Percentiles rank a stretch among this genome's conserved stretches.
Conservation (phyloP, 2,113 vertebrate species). For the Paradisaea rubra region DNA sequence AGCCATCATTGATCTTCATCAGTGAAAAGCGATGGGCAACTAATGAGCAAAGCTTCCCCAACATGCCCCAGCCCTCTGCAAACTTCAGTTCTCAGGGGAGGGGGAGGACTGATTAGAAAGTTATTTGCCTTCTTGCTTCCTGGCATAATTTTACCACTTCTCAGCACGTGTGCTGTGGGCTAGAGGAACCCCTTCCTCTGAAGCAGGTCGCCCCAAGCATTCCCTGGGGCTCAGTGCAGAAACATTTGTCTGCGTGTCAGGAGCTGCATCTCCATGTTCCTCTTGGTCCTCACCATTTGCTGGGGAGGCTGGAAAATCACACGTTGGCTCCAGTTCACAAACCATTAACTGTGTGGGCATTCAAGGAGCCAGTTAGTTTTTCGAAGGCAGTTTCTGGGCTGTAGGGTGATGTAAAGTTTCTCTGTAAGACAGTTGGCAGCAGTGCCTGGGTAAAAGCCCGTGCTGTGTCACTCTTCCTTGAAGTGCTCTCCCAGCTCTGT, state of each 20-base stretch:
- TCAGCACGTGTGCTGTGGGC: background rate
- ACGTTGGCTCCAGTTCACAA: background rate
- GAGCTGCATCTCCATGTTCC: background rate
- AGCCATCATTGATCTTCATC: background rate
- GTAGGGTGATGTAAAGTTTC: background rate
- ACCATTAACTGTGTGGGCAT: background rate
- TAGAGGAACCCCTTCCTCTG: background rate
- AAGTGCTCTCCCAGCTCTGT: background rate
- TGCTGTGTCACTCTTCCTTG: constrained; percentile 47
- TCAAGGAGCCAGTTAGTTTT: background rate
- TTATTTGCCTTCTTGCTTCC: background rate
- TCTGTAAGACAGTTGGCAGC: constrained; percentile 30
- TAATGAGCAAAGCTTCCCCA: background rate
- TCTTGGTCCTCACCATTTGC: background rate
- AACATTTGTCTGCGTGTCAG: rapidly evolving
- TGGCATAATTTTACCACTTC: background rate
- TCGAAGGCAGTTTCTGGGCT: background rate
- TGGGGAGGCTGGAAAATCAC: background rate
- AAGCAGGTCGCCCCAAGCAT: background rate
- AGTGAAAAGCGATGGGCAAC: background rate
- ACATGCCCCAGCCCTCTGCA: background rate
- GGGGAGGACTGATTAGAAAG: background rate
- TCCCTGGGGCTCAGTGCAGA: background rate
- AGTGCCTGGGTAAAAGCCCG: background rate
- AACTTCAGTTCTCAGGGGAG: background rate